A percentile compares a stretch with the other conserved stretches of the same genome.
phyloP scores from a whole-genome alignment of 2,888 invertebrate genomes.

The Torymus auratus region DNA sequence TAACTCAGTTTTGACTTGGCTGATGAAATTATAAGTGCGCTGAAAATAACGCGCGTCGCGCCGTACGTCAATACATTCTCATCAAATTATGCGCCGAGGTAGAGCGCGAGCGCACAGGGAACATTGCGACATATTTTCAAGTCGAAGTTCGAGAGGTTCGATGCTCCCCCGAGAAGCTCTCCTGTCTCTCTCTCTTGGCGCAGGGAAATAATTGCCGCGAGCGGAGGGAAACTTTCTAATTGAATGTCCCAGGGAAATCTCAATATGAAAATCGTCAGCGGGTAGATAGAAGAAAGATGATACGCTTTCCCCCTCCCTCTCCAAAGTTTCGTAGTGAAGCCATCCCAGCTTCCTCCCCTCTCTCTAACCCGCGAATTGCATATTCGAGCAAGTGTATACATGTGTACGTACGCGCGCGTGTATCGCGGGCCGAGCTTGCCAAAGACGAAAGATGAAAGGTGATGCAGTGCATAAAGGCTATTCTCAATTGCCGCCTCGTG shows the following conservation, averaged over 20 bases:
- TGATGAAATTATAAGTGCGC: slow-evolving; percentile 8
- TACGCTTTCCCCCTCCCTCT: slow-evolving; percentile 19
- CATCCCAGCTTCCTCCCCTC: slow-evolving; percentile 43
- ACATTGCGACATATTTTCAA: slow-evolving; percentile 64
- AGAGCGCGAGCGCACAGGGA: background rate
- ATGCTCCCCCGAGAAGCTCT: slow-evolving; percentile 58
- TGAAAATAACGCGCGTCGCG: background rate
- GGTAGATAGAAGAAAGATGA: slow-evolving; percentile 51
- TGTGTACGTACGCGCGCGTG: background rate
- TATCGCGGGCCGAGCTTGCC: slow-evolving; percentile 58
- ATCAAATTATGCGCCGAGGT: slow-evolving; percentile 65
- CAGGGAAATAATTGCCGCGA: slow-evolving; percentile 52
- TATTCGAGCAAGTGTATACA: background rate
- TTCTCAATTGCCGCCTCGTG: slow-evolving; percentile 70
- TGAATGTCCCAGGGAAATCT: slow-evolving; percentile 62
- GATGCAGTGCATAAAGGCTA: slow-evolving; percentile 70
- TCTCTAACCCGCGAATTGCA: background rate
- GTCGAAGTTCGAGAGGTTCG: slow-evolving; percentile 62
- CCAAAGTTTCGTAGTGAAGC: slow-evolving; percentile 46
- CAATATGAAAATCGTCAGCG: slow-evolving; percentile 54
- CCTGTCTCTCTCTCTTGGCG: background rate
- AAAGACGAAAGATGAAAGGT: slow-evolving; percentile 70
- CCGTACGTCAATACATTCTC: slow-evolving; percentile 65
- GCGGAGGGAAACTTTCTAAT: slow-evolving; percentile 61
- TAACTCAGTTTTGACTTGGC: slow-evolving; percentile 35